These are phyloP conservation scores for Cinclus cinclus DNA, from an alignment of 2,113 vertebrate species.

Conservation along the genomic window DNA sequence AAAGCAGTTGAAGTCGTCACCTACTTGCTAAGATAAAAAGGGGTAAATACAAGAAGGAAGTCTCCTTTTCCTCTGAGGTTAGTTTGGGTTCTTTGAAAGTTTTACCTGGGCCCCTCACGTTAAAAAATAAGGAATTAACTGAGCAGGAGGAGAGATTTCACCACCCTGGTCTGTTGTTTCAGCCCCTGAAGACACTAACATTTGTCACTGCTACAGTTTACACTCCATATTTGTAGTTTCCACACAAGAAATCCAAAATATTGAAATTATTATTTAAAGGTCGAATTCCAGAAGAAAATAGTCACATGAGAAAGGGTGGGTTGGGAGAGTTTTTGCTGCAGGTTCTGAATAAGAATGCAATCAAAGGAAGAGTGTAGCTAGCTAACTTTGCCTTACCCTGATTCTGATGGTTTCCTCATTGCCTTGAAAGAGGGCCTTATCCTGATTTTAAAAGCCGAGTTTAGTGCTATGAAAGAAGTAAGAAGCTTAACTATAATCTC, in stretches of 20 bases:
- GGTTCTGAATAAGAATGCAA: neutral
- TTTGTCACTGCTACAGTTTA: neutral
- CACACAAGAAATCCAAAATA: neutral
- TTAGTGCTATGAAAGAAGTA: neutral
- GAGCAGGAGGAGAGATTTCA: neutral
- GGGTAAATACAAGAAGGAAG: neutral
- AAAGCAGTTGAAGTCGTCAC: neutral
- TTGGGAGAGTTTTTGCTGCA: neutral
- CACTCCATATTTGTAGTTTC: neutral
- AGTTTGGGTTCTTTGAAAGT: neutral
- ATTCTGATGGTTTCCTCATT: neutral
- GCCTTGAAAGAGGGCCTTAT: neutral
- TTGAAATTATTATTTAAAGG: neutral
- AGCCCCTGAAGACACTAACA: neutral
- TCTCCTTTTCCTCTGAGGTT: neutral
- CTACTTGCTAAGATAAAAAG: neutral
- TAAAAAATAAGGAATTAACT: neutral
- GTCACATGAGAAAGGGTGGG: neutral
- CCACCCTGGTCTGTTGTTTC: neutral
- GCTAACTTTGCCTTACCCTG: neutral
- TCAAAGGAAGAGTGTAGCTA: neutral
- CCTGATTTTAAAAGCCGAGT: neutral
- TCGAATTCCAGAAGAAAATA: neutral
- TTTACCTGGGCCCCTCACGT: neutral
- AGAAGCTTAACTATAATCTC: neutral